Evolutionary conservation across 1,140 invertebrate genomes (phyloP).

Genomic region (Dendroctonus ponderosae): DNA sequence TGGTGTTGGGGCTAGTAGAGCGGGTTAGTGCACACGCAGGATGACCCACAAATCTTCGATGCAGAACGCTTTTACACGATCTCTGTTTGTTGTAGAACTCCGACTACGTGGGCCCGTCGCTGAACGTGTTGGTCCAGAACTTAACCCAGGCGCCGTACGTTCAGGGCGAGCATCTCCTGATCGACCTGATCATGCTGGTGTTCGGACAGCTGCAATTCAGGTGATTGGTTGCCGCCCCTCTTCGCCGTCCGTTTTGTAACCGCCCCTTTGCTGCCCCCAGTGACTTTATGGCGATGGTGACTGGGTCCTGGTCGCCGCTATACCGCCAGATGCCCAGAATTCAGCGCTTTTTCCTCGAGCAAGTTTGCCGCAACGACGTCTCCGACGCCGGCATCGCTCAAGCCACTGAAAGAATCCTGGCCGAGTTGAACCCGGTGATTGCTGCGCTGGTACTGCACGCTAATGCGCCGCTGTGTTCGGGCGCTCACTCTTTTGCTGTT

Average conservation of each 20-base stretch:
- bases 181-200: constrained; percentile 51
- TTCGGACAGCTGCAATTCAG: constrained; percentile 44
- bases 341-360: constrained; percentile 52
- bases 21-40: too few species aligned
- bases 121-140: constrained; percentile 53
- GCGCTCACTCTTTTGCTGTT: constrained; percentile 7
- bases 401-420: constrained; percentile 43
- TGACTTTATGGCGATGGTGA: constrained; percentile 42
- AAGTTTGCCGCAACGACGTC: constrained; percentile 51
- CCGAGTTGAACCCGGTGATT: constrained; percentile 45
- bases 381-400: constrained; percentile 41
- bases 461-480: constrained; percentile 3
- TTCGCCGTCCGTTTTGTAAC: too few species aligned
- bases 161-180: constrained; percentile 52
- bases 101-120: constrained; percentile 40
- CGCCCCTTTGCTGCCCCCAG: constrained; percentile 17
- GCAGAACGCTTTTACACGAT: too few species aligned
- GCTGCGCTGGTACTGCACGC: constrained; percentile 41
- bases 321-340: constrained; percentile 49
- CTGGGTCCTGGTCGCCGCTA: constrained; percentile 41
- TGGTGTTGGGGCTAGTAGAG: too few species aligned
- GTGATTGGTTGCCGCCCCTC: constrained; percentile 28
- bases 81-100: too few species aligned
- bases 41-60: too few species aligned
- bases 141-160: constrained; percentile 46